Evolutionary conservation across 2,888 invertebrate species (phyloP).

Genomic region (Drosophila quinaria): DNA sequence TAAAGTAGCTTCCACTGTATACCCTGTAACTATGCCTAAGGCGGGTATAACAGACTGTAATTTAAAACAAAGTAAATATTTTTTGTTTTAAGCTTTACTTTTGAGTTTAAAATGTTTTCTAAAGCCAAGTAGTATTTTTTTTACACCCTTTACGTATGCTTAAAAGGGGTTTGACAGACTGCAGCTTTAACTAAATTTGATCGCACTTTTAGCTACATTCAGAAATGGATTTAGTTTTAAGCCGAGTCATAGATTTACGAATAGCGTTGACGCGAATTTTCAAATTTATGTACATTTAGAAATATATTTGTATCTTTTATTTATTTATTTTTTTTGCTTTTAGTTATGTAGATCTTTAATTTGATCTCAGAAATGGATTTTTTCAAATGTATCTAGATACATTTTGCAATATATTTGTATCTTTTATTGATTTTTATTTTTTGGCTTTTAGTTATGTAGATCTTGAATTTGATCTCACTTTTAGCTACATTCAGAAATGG

Average conservation of each 20-base stretch:
- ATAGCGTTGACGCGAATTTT: neutral
- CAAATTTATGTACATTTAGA: constrained; percentile 8
- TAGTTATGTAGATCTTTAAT: no score
- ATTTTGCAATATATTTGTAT: constrained; percentile 9
- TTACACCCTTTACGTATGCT: neutral
- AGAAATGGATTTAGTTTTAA: neutral
- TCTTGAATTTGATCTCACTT: no score
- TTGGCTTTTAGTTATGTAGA: neutral
- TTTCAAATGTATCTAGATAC: constrained; percentile 14
- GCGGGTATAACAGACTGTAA: no score
- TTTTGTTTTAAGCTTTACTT: no score
- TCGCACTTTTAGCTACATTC: no score
- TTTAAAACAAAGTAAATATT: no score
- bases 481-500: no score
- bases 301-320: constrained; percentile 7
- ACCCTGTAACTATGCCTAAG: no score
- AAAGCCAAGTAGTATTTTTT: no score
- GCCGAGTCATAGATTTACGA: neutral
- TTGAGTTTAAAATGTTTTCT: no score
- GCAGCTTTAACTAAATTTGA: neutral
- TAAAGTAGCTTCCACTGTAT: no score
- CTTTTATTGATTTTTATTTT: neutral
- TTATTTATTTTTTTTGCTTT: neutral
- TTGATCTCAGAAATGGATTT: no score
- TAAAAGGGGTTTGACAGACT: neutral